Base-by-base conservation (phyloP, 2,888 invertebrate species). In the Drosophila paucipuncta region DNA sequence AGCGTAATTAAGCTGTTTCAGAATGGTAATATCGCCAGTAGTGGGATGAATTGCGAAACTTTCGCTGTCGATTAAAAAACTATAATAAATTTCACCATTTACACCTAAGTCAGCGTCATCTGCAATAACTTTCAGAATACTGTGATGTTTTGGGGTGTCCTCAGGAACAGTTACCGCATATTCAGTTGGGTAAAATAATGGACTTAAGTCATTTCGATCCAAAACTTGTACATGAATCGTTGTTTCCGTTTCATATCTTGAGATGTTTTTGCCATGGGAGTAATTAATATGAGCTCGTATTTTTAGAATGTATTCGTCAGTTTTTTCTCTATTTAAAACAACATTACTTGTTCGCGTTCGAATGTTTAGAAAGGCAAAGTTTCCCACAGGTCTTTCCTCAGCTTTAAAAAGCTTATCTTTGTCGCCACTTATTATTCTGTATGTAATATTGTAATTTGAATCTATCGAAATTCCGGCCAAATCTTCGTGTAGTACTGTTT, bases 71-170 rank as follows among this genome's bases (percentile, higher is more conserved):
- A 97, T 96, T 59, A 95, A 94, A 89, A 99, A 96, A 92, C 98
- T 98, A 94, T 99, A 99, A 94, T 99, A 99, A 85, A 99, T 97
- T 94, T 99, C 98, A 1, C 99, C 98, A 93, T 99, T 99, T 86
- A 98, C 95, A 4, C 99, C 99, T 41, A 97, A 94, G 93, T 99
- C 99, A 5, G 99, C 99, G 94, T 99, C 99, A 91, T 98, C 98
- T 0, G 99, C 99, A 41, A 96, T 94, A 60, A 97, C 97, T 90
- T 95, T 95, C 43, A 96, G 94, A 69, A 98, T 95, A 92, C 96
- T 97, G 66, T 96, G 95, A 93, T 98, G 97, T 68, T 98, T 94
- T 16, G 97, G 96, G 70, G 96, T 96, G 93, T 99, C 98, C 93
- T 99, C 99, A 30, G 96, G 95, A 50, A 99, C 96, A n/a, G 95